phyloP scores from a whole-genome alignment of 2,113 vertebrate species.

The Nyctereutes procyonoides region DNA sequence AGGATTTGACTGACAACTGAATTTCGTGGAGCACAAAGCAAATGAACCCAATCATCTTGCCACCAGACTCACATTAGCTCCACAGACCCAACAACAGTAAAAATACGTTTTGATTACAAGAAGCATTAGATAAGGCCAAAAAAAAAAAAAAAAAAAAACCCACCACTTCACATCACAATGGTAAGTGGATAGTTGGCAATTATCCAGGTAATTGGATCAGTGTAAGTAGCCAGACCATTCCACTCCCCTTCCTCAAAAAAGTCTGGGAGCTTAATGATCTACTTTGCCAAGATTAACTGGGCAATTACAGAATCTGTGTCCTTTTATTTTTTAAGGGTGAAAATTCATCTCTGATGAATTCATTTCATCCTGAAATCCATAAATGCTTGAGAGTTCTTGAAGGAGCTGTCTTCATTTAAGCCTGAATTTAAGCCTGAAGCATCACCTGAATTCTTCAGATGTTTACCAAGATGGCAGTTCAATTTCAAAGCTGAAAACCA shows the following conservation, averaged over 20 bases:
- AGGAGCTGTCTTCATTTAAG: background rate
- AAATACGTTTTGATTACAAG: background rate
- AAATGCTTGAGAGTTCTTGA: background rate
- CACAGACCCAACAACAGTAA: background rate
- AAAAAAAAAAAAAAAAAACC: background rate
- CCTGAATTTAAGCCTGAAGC: background rate
- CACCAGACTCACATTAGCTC: background rate
- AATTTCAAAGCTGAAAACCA: conserved; percentile 23
- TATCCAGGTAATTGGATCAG: conserved; percentile 42
- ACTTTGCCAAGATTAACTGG: conserved; percentile 25
- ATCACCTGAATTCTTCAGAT: conserved; percentile 4
- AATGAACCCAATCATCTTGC: conserved; percentile 12
- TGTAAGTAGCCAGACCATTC: background rate
- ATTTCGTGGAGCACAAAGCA: background rate
- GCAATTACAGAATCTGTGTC: conserved; percentile 21
- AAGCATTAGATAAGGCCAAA: background rate
- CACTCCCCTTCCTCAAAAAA: background rate
- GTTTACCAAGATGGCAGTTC: background rate
- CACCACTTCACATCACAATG: background rate
- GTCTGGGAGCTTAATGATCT: background rate
- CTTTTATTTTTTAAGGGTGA: conserved; percentile 6
- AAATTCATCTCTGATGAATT: background rate
- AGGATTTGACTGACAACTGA: background rate
- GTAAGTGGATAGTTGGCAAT: conserved; percentile 39
- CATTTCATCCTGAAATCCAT: conserved; percentile 38